Evolutionary conservation across 2,113 vertebrate species (phyloP).

Genomic region (Azemiops feae): DNA sequence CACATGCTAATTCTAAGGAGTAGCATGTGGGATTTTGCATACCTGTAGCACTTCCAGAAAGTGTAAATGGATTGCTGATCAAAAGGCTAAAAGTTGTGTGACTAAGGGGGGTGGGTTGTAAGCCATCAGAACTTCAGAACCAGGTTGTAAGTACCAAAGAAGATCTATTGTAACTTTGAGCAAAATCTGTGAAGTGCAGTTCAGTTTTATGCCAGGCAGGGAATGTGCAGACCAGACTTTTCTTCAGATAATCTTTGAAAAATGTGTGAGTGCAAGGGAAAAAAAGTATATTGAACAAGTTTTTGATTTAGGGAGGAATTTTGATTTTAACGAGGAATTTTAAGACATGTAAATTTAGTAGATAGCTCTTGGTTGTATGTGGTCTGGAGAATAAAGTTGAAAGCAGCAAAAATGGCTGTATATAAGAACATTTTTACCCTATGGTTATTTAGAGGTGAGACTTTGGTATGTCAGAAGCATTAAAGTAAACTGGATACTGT

Average conservation of each 20-base stretch:
- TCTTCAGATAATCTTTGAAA: background rate
- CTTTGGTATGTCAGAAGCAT: background rate
- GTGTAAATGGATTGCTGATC: background rate
- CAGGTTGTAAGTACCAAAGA: too few relatives aligned
- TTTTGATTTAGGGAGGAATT: background rate
- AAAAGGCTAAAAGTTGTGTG: background rate
- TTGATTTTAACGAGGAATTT: background rate
- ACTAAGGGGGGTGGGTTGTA: too few relatives aligned
- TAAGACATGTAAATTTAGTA: background rate
- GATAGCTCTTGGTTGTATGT: background rate
- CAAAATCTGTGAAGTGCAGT: background rate
- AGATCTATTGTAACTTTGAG: too few relatives aligned
- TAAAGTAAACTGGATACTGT: background rate
- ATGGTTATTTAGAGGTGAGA: background rate
- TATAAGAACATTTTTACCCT: background rate
- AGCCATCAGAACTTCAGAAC: too few relatives aligned
- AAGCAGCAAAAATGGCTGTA: background rate
- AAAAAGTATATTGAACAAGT: background rate
- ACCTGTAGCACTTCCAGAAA: background rate
- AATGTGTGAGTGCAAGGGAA: background rate
- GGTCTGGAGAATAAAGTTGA: background rate
- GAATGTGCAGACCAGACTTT: background rate
- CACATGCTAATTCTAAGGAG: background rate
- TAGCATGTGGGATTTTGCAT: background rate
- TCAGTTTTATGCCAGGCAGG: background rate